Evolutionary conservation across 2,888 invertebrate species (phyloP).

Genomic region (Agonopterix heracliana): DNA sequence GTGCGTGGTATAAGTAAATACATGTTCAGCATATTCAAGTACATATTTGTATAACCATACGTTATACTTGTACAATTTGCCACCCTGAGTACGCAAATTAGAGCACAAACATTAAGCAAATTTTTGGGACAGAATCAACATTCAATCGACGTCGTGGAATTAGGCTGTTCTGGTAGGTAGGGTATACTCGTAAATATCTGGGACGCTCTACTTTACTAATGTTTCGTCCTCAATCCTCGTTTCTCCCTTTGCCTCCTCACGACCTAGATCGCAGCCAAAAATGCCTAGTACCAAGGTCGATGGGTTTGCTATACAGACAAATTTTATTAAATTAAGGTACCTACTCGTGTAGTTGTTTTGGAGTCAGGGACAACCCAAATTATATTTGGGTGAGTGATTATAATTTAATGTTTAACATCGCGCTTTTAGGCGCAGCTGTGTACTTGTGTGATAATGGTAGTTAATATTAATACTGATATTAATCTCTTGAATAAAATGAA

Average conservation of each 20-base stretch:
- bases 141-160: constrained; percentile 2
- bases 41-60: too few species aligned
- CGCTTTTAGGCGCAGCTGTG: too few species aligned
- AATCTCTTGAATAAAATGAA: too few species aligned
- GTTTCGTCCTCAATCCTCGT: constrained; percentile 14
- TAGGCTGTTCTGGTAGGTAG: too few species aligned
- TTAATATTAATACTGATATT: too few species aligned
- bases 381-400: background rate
- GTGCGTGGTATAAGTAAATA: too few species aligned
- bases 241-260: constrained; percentile 32
- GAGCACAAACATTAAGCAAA: background rate
- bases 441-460: too few species aligned
- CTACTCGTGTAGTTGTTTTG: constrained; percentile 1
- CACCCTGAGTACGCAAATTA: too few species aligned
- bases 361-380: constrained; percentile 9
- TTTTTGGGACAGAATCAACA: constrained; percentile 23
- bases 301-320: constrained; percentile 18
- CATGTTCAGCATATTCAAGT: too few species aligned
- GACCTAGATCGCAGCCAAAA: constrained; percentile 52
- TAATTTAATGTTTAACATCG: too few species aligned
- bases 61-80: too few species aligned
- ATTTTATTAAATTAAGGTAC: constrained; percentile 6
- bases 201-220: constrained; percentile 20
- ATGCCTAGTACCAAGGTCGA: constrained; percentile 46
- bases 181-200: constrained; percentile 22